A percentile compares a stretch with the other conserved stretches of the same genome.
phyloP scores from a whole-genome alignment of 64 coral and sea anemone species.

The Porites lutea region DNA sequence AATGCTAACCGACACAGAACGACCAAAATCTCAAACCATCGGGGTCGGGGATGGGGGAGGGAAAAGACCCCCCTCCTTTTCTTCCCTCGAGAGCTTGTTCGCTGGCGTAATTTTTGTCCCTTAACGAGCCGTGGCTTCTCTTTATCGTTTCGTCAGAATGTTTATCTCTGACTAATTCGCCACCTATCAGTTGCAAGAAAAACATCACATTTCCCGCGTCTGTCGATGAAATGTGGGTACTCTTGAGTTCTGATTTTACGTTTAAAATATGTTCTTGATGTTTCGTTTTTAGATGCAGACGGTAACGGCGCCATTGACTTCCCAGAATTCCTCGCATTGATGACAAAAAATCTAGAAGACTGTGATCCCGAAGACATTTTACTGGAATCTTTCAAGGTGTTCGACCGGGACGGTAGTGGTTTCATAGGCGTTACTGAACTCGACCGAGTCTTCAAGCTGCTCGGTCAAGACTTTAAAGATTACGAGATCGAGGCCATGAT shows the following conservation, averaged over 20 bases:
- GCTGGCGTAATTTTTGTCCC: too few relatives aligned
- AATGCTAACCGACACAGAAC: too few relatives aligned
- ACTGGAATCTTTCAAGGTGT: slow-evolving; percentile 89
- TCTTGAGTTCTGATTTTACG: neutral
- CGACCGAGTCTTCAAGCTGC: slow-evolving; percentile 80
- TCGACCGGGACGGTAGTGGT: slow-evolving; percentile 86
- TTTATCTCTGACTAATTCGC: too few relatives aligned
- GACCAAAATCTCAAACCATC: too few relatives aligned
- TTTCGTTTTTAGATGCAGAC: slow-evolving; percentile 75
- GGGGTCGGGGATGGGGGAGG: too few relatives aligned
- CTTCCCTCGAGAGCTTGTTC: too few relatives aligned
- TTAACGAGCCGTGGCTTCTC: too few relatives aligned
- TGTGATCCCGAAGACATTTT: slow-evolving; percentile 83
- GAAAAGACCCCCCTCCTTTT: too few relatives aligned
- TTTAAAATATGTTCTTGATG: neutral
- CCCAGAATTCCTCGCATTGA: slow-evolving; percentile 87
- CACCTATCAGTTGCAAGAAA: too few relatives aligned
- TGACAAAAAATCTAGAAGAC: slow-evolving; percentile 90
- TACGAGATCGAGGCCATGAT: slow-evolving; percentile 94
- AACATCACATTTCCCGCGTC: too few relatives aligned
- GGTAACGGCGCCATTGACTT: slow-evolving; percentile 97
- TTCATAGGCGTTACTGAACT: slow-evolving; percentile 75
- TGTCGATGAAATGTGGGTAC: too few relatives aligned
- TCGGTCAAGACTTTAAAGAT: slow-evolving; percentile 94
- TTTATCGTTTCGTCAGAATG: too few relatives aligned